These are phyloP conservation scores for Macropis europaea DNA, from an alignment of 2,888 invertebrate species.

Conservation along the genomic window DNA sequence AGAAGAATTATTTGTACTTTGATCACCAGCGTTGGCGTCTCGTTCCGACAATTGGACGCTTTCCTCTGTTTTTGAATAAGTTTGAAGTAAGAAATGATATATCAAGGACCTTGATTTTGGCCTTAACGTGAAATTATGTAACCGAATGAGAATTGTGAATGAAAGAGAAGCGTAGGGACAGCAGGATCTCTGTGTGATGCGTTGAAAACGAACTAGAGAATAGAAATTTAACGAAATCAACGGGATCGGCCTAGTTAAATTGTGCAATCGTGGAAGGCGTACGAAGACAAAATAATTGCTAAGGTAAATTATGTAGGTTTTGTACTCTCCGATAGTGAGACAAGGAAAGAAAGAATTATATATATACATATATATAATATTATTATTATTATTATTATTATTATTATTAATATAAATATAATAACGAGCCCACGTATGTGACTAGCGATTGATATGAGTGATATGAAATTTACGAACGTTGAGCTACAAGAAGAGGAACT, in stretches of 20 bases:
- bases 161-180: neutral
- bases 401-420: neutral
- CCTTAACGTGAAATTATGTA: no score
- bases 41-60: neutral
- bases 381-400: no score
- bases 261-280: constrained; percentile 53
- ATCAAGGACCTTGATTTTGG: neutral
- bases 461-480: constrained; percentile 47
- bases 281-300: constrained; percentile 75
- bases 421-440: constrained; percentile 39
- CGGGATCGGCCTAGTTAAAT: constrained; percentile 36
- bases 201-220: neutral
- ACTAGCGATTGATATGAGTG: constrained; percentile 47
- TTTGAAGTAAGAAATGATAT: constrained; percentile 3
- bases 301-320: constrained; percentile 68
- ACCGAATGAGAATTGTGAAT: neutral
- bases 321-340: constrained; percentile 49
- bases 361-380: constrained; percentile 19
- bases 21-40: neutral
- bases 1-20: neutral
- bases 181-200: constrained; percentile 5
- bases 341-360: constrained; percentile 45
- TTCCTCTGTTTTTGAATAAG: constrained; percentile 35
- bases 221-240: neutral
- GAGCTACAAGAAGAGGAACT: constrained; percentile 20